phyloP scores from a whole-genome alignment of 1,140 invertebrate genomes.

The Arctopsyche grandis region DNA sequence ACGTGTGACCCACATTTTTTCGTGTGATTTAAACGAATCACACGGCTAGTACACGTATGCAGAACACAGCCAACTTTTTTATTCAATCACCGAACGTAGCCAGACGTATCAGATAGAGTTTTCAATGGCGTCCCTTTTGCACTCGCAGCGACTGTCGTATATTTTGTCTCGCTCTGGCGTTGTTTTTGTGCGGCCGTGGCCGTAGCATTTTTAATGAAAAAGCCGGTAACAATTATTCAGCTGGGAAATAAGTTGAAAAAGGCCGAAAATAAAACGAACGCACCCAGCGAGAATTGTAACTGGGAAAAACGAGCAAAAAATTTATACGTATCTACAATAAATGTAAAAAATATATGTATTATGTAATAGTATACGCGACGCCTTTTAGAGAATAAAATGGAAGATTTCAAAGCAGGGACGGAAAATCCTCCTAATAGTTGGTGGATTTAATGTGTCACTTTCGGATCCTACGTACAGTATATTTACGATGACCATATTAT shows the following conservation, averaged over 20 bases:
- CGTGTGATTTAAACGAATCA: too few relatives aligned
- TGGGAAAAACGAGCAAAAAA: neutral
- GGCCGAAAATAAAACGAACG: slow-evolving; percentile 32
- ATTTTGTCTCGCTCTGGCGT: neutral
- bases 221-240: slow-evolving; percentile 45
- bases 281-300: slow-evolving; percentile 8
- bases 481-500: too few relatives aligned
- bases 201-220: slow-evolving; percentile 43
- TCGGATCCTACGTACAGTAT: too few relatives aligned
- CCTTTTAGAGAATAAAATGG: too few relatives aligned
- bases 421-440: too few relatives aligned
- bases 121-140: neutral
- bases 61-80: neutral
- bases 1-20: too few relatives aligned
- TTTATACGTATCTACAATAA: too few relatives aligned
- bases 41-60: too few relatives aligned
- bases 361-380: too few relatives aligned
- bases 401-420: too few relatives aligned
- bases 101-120: slow-evolving; percentile 21
- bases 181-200: neutral
- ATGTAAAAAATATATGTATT: too few relatives aligned
- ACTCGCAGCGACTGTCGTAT: neutral
- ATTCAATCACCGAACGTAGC: slow-evolving; percentile 16
- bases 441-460: too few relatives aligned
- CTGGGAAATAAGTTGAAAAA: slow-evolving; percentile 45